phyloP scores from a whole-genome alignment of 2,113 vertebrate genomes.

The Ursus arctos region DNA sequence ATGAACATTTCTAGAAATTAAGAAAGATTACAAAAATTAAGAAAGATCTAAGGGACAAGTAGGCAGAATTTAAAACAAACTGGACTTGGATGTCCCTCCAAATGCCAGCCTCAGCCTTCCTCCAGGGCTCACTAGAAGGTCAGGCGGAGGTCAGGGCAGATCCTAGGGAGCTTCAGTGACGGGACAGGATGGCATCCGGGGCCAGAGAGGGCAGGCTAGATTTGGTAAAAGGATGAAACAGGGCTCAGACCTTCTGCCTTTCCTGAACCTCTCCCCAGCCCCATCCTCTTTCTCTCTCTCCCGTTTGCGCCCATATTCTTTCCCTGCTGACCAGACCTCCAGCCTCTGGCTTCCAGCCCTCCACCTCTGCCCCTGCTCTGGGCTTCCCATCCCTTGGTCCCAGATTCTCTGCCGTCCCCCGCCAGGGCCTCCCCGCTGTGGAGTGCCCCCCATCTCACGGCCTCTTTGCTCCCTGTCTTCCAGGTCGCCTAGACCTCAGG shows the following conservation, averaged over 20 bases:
- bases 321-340: background rate
- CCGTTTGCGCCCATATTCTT: background rate
- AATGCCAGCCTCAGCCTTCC: background rate
- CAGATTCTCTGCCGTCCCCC: background rate
- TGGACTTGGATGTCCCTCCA: background rate
- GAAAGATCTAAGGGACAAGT: background rate
- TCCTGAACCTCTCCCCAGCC: background rate
- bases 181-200: accelerated
- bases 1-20: background rate
- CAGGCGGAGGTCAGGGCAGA: background rate
- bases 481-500: constrained; percentile 90
- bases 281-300: background rate
- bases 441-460: constrained; percentile 22
- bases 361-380: background rate
- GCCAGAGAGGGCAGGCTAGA: background rate
- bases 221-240: background rate
- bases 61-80: background rate
- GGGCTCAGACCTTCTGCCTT: background rate
- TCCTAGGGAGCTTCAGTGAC: background rate
- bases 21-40: background rate
- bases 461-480: constrained; percentile 84
- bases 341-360: too few species aligned
- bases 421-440: constrained; percentile 49
- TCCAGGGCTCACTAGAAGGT: background rate
- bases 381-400: accelerated